These are phyloP conservation scores for Ophion ellenae DNA, from an alignment of 2,888 invertebrate species.

Conservation along the genomic window DNA sequence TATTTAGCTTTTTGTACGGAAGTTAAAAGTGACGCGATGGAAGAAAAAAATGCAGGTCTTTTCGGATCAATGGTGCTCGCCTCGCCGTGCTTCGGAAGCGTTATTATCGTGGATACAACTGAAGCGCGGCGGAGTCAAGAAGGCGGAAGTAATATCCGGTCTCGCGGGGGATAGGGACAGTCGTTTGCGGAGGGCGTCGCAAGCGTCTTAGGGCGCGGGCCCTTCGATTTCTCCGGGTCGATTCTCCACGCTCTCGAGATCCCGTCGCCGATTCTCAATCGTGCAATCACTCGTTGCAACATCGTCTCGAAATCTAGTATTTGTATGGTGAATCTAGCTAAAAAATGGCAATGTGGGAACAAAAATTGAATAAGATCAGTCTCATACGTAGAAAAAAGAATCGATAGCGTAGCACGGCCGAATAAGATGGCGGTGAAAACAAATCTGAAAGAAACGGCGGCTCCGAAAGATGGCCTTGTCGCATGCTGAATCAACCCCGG, in stretches of 20 bases:
- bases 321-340: no score
- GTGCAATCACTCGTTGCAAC: no score
- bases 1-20: not conserved
- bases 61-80: not conserved
- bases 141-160: conserved; percentile 62
- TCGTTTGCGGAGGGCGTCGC: conserved; percentile 1
- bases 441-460: no score
- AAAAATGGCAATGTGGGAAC: no score
- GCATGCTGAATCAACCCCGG: conserved; percentile 5
- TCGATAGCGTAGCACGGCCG: no score
- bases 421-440: not conserved
- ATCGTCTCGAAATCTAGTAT: no score
- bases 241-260: conserved; percentile 12
- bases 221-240: conserved; percentile 49
- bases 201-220: conserved; percentile 41
- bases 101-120: conserved; percentile 36
- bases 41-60: not conserved
- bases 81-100: not conserved
- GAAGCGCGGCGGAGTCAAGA: conserved; percentile 24
- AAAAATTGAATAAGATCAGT: no score
- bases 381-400: no score
- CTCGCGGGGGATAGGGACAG: conserved; percentile 9
- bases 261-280: conserved; percentile 12
- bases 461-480: not conserved
- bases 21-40: not conserved